phyloP scores from a whole-genome alignment of 2,797 vertebrate genomes.

The Eupleurogrammus muticus region DNA sequence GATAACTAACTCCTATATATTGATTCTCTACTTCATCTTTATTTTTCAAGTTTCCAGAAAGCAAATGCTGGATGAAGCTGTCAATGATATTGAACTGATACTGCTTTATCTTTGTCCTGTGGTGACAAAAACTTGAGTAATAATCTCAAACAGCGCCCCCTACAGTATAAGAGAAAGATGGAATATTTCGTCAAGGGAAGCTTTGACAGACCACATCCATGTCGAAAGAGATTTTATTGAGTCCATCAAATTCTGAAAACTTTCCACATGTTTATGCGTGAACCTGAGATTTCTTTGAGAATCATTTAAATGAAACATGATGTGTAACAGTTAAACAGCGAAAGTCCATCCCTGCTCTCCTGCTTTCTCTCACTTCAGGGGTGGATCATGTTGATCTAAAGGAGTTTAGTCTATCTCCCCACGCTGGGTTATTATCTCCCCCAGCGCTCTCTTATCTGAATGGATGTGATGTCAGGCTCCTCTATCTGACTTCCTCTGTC shows the following conservation, averaged over 20 bases:
- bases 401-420: slow-evolving; percentile 41
- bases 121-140: too few relatives aligned
- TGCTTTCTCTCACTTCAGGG: slow-evolving; percentile 5
- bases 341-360: not conserved
- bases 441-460: slow-evolving; percentile 52
- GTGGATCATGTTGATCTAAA: slow-evolving; percentile 36
- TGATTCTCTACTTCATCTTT: too few relatives aligned
- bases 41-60: too few relatives aligned
- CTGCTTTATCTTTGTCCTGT: too few relatives aligned
- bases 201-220: slow-evolving; percentile 2
- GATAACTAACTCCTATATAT: too few relatives aligned
- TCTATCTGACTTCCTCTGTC: slow-evolving; percentile 52
- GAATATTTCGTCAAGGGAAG: too few relatives aligned
- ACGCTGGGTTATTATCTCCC: slow-evolving; percentile 52
- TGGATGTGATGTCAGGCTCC: slow-evolving; percentile 53
- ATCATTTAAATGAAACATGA: slow-evolving; percentile 7
- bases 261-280: not conserved
- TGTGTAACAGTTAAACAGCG: not conserved
- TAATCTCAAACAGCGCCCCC: too few relatives aligned
- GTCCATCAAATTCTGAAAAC: not conserved
- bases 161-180: too few relatives aligned
- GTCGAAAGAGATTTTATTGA: not conserved
- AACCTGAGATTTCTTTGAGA: not conserved
- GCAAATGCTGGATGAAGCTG: too few relatives aligned
- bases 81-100: too few relatives aligned